A percentile compares a stretch with the other conserved stretches of the same genome.
Conservation (phyloP, 92 coral and sea anemone genomes). For the Bergia sp. region DNA sequence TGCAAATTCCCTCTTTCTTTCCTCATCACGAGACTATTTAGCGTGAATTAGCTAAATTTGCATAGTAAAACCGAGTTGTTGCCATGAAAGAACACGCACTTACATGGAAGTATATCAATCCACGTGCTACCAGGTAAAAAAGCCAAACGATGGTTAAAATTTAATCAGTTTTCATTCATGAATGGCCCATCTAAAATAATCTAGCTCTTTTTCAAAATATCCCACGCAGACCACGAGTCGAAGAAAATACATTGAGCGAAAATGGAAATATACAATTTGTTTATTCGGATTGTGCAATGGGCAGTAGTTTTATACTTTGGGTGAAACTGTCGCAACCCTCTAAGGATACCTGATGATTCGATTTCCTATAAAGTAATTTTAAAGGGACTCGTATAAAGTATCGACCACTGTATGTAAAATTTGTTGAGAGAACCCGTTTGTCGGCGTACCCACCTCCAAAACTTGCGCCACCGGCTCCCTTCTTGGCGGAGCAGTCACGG, state of each 20-base stretch:
- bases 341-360: not conserved
- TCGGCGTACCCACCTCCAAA: slow-evolving; percentile 33
- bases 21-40: not conserved
- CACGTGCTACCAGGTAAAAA: not conserved
- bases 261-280: not conserved
- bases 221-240: not conserved
- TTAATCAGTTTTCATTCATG: slow-evolving; percentile 1
- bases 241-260: not conserved
- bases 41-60: slow-evolving; percentile 2
- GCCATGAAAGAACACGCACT: slow-evolving; percentile 22
- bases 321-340: not conserved
- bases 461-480: slow-evolving; percentile 7
- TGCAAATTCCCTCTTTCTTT: not conserved
- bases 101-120: not conserved
- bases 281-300: slow-evolving; percentile 16
- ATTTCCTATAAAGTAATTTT: not conserved
- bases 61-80: slow-evolving; percentile 22
- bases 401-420: not conserved
- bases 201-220: not conserved
- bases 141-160: not conserved
- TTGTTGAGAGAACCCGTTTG: not conserved
- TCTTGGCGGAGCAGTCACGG: slow-evolving; percentile 35
- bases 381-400: no score
- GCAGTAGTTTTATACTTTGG: no score
- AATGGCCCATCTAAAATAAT: not conserved